A percentile compares a stretch with the other conserved stretches of the same genome.
These are phyloP conservation scores for Astatoreochromis straeleni DNA, from an alignment of 2,113 vertebrate species.

Conservation along the genomic window DNA sequence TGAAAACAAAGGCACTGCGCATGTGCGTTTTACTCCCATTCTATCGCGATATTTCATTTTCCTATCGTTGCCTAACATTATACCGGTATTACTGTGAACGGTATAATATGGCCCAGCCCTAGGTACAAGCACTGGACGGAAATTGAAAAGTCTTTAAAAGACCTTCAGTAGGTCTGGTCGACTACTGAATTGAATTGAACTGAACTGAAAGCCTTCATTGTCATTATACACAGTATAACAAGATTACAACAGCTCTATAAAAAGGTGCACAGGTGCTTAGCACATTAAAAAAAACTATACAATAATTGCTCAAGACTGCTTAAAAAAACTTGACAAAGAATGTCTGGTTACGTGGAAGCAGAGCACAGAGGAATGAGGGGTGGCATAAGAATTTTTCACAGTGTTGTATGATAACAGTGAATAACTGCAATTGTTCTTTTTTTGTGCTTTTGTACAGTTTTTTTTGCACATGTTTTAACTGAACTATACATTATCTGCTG, in stretches of 20 bases:
- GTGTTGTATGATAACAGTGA: background rate
- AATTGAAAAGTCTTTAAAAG: background rate
- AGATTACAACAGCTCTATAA: background rate
- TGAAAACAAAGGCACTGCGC: no score
- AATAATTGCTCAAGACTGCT: background rate
- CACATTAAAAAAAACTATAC: background rate
- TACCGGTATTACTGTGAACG: no score
- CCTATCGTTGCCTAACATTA: no score
- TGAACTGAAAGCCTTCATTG: background rate
- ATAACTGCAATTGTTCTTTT: background rate
- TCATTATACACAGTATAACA: background rate
- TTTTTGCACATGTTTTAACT: background rate
- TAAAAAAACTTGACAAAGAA: background rate
- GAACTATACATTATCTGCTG: background rate
- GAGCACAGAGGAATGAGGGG: background rate
- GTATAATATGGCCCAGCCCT: no score
- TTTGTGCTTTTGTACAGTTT: background rate
- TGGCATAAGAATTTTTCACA: rapidly evolving
- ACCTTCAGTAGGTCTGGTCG: rapidly evolving
- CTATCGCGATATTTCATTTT: no score
- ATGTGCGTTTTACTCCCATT: no score
- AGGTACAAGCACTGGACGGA: background rate
- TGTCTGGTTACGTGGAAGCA: background rate
- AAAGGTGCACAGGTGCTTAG: background rate
- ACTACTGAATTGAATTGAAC: background rate